Percentiles rank a stretch among this genome's conserved stretches.
phyloP scores from a whole-genome alignment of 2,113 vertebrate species.

The Corvus cornix region DNA sequence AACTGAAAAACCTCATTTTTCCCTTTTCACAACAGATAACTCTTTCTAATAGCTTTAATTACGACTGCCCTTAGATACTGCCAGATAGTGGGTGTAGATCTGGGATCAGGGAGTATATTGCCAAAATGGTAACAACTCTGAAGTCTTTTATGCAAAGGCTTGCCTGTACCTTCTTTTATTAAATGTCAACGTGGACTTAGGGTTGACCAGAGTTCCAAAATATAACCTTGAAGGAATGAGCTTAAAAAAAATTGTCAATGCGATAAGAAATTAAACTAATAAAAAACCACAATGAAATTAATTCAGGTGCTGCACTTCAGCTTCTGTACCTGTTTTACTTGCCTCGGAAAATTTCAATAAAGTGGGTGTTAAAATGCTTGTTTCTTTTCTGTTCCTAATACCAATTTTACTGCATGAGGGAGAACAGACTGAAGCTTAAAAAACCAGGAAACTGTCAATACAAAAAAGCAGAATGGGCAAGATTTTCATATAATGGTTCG shows the following conservation, averaged over 20 bases:
- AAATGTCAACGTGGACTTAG: neutral
- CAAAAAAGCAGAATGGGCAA: neutral
- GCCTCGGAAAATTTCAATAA: neutral
- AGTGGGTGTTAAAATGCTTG: neutral
- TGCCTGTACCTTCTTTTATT: neutral
- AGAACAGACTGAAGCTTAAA: neutral
- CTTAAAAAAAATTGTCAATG: neutral
- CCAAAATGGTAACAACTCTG: neutral
- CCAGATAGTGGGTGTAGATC: neutral
- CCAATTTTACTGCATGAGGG: neutral
- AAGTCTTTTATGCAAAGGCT: neutral
- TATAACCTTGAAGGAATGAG: neutral
- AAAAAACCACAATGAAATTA: neutral
- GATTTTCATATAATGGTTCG: neutral
- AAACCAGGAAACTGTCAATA: neutral
- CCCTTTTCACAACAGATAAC: neutral
- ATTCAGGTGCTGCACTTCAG: neutral
- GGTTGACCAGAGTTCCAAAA: neutral
- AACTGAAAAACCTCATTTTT: neutral
- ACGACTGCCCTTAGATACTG: neutral
- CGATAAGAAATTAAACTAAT: neutral
- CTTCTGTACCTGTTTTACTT: neutral
- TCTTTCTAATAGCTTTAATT: neutral
- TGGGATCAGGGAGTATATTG: neutral
- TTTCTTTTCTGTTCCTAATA: neutral